Evolutionary conservation across 92 coral and sea anemone genomes (phyloP).

Genomic region (Epizoanthus rinbou): DNA sequence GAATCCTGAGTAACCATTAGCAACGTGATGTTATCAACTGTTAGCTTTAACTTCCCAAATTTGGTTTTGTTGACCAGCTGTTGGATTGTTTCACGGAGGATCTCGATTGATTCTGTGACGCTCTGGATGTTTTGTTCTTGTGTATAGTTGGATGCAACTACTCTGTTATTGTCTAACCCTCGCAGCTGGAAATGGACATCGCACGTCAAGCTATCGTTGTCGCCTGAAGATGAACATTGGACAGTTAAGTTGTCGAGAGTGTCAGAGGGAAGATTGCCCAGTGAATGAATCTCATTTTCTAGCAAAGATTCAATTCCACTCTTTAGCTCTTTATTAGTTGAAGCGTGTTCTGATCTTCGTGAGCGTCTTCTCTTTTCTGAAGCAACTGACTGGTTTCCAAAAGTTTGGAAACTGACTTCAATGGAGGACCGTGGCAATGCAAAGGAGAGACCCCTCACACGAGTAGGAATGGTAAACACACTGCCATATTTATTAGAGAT

Average conservation of each 20-base stretch:
- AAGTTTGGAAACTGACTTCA: not conserved
- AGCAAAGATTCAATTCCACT: no score
- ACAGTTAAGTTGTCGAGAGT: slow-evolving; percentile 27
- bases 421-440: slow-evolving; percentile 53
- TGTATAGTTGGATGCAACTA: slow-evolving; percentile 25
- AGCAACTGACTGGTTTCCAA: no score
- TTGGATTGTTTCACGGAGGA: slow-evolving; percentile 39
- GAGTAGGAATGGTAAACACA: slow-evolving; percentile 47
- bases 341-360: no score
- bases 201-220: slow-evolving; percentile 37
- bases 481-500: slow-evolving; percentile 59
- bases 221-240: not conserved
- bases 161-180: slow-evolving; percentile 45
- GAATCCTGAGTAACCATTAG: slow-evolving; percentile 50
- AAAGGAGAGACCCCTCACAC: slow-evolving; percentile 53
- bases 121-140: slow-evolving; percentile 48
- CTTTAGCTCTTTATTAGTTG: no score
- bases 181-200: slow-evolving; percentile 45
- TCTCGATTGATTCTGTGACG: slow-evolving; percentile 52
- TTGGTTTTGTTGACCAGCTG: slow-evolving; percentile 51
- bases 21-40: slow-evolving; percentile 15
- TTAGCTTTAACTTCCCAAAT: slow-evolving; percentile 37
- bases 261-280: slow-evolving; percentile 50
- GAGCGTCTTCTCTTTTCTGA: no score
- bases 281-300: no score